Conservation (phyloP, 2,888 invertebrate genomes). For the Amiota communis region DNA sequence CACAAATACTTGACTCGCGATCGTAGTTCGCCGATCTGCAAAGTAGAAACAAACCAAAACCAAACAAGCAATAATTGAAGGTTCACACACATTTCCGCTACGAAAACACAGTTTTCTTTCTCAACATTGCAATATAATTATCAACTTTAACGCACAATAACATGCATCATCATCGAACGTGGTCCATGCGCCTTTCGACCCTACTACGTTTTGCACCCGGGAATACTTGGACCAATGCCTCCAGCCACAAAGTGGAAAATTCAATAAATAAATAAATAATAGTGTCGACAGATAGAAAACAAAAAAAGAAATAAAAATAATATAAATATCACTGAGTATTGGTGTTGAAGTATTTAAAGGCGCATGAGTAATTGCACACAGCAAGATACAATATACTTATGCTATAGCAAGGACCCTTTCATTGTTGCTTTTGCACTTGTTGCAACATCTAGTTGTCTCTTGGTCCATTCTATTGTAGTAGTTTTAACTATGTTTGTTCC, state of each 20-base stretch:
- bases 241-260: constrained; percentile 8
- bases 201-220: background rate
- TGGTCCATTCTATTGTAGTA: background rate
- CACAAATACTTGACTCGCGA: constrained; percentile 87
- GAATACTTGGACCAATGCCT: background rate
- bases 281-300: constrained; percentile 3
- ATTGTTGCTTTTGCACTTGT: constrained; percentile 2
- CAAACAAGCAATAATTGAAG: constrained; percentile 4
- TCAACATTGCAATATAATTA: constrained; percentile 7
- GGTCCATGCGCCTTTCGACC: background rate
- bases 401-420: background rate
- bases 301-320: background rate
- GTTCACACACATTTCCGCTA: constrained; percentile 13
- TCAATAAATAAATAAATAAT: constrained; percentile 16
- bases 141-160: constrained; percentile 20
- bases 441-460: background rate
- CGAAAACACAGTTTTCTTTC: constrained; percentile 3
- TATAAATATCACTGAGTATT: constrained; percentile 12
- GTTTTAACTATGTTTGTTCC: background rate
- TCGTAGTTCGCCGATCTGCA: constrained; percentile 91
- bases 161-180: constrained; percentile 14
- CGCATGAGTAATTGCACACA: constrained; percentile 18
- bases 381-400: background rate
- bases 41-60: background rate
- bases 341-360: constrained; percentile 24